Conservation (phyloP, 2,888 invertebrate genomes). For the Thumatha senex region DNA sequence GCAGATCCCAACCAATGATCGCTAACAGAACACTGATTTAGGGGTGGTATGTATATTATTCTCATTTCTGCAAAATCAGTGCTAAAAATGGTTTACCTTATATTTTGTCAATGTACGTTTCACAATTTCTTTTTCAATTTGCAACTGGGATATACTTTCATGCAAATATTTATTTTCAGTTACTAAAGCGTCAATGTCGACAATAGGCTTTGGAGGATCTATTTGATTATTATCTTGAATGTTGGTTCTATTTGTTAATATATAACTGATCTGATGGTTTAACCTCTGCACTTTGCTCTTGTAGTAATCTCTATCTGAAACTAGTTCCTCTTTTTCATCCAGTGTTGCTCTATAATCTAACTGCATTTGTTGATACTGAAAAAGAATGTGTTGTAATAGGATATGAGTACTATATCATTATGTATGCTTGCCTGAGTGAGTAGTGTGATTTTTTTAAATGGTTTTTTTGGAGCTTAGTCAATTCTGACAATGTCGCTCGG, state of each 20-base stretch:
- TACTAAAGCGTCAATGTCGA: constrained; percentile 91
- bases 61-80: too few species aligned
- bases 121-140: constrained; percentile 90
- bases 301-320: constrained; percentile 91
- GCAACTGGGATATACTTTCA: constrained; percentile 89
- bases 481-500: too few species aligned
- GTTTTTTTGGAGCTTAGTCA: too few species aligned
- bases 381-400: constrained; percentile 15
- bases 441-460: too few species aligned
- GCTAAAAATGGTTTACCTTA: constrained; percentile 77
- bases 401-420: neutral
- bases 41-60: too few species aligned
- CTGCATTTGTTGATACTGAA: constrained; percentile 88
- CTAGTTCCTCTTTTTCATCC: constrained; percentile 93
- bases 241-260: constrained; percentile 75
- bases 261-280: constrained; percentile 90
- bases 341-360: constrained; percentile 90
- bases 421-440: neutral
- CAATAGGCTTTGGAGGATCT: constrained; percentile 72
- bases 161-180: constrained; percentile 94
- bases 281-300: constrained; percentile 92
- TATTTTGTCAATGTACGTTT: constrained; percentile 89
- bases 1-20: too few species aligned
- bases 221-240: constrained; percentile 45
- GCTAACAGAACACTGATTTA: too few species aligned